Conservation (phyloP, 2,113 vertebrate species). For the Varanus salvator region DNA sequence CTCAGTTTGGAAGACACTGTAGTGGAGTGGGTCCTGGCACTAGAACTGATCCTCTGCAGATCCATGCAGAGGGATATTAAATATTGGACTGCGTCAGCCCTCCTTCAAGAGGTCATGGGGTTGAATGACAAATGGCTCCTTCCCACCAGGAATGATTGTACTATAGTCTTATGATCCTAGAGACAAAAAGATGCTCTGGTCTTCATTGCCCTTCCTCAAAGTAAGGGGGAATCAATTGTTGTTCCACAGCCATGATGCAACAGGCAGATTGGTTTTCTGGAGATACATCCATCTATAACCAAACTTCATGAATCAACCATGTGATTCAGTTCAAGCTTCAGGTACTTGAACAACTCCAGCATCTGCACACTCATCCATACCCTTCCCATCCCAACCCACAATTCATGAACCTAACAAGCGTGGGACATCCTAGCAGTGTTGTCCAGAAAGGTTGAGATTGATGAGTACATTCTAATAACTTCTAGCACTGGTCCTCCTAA, state of each 20-base stretch:
- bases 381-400: too few relatives aligned
- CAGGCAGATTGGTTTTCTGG: neutral
- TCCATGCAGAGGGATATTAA: neutral
- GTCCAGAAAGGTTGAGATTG: neutral
- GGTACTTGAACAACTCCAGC: neutral
- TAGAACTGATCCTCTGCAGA: neutral
- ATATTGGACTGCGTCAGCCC: neutral
- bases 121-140: neutral
- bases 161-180: neutral
- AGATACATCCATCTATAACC: neutral
- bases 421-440: neutral
- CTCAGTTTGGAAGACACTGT: too few relatives aligned
- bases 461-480: neutral
- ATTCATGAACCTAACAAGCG: neutral
- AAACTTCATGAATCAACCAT: neutral
- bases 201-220: neutral
- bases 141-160: too few relatives aligned
- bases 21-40: neutral
- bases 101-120: neutral
- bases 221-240: neutral
- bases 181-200: neutral
- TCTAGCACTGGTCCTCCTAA: neutral
- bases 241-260: neutral
- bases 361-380: neutral
- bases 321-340: neutral